Evolutionary conservation across 2,888 invertebrate species (phyloP).

Genomic region (Dryomyza anilis): DNA sequence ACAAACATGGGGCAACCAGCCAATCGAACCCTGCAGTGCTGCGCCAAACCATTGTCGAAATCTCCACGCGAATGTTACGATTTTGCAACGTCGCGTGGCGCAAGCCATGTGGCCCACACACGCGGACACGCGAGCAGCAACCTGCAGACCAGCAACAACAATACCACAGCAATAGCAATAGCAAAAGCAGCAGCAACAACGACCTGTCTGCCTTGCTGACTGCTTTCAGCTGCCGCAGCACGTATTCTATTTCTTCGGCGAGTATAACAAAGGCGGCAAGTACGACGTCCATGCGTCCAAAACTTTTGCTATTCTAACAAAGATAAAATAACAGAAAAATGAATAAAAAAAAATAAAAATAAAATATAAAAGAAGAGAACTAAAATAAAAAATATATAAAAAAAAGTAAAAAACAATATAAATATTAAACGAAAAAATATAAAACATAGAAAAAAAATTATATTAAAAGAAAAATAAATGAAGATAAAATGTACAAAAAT

Average conservation of each 20-base stretch:
- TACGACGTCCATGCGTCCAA: slow-evolving; percentile 29
- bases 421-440: neutral
- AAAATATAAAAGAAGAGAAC: neutral
- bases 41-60: too few relatives aligned
- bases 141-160: too few relatives aligned
- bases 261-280: slow-evolving; percentile 22
- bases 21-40: too few relatives aligned
- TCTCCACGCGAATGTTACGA: too few relatives aligned
- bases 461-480: neutral
- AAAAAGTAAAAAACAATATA: neutral
- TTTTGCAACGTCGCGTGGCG: too few relatives aligned
- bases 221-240: slow-evolving; percentile 12
- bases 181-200: too few relatives aligned
- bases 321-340: slow-evolving; percentile 8
- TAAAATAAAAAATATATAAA: neutral
- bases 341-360: neutral
- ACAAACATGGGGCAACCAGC: too few relatives aligned
- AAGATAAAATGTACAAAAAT: neutral
- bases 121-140: too few relatives aligned
- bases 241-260: slow-evolving; percentile 24
- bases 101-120: too few relatives aligned
- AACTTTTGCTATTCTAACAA: slow-evolving; percentile 31
- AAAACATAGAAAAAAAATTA: neutral
- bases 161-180: too few relatives aligned
- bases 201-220: too few relatives aligned